Evolutionary conservation across 2,888 invertebrate genomes (phyloP), one percentile per base, ranked within the genome.

Genomic region (Itoplectis maculator): DNA sequence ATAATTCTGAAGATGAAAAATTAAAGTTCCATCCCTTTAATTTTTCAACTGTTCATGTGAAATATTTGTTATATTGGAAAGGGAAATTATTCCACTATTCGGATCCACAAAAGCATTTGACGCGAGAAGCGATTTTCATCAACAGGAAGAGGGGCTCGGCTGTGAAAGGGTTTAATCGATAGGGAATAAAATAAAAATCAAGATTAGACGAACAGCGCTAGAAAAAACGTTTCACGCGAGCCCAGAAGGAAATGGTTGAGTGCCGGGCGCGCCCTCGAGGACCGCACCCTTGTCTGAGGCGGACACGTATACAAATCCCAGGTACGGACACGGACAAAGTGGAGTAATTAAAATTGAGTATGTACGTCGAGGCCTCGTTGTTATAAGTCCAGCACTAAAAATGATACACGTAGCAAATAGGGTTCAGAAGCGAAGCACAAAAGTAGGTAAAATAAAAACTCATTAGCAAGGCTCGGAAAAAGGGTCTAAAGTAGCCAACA

Each of bases 221-320:
- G 15, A 59, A 59, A 56, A 59, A 59, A 59, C 5, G 7, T 2
- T 59, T 40, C 20, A 13, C 37, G 40, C 40, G 7, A 42, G 69
- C 2, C 54, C n/a, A 66, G 54, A 66, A 75, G 74, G 54, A 66
- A 75, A 66, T 54, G 54, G 42, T 42, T 66, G 74, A 66, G 65
- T 66, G 63, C 54, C 54, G 74, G 74, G 74, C 42, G 74, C 54
- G 74, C 54, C 74, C 65, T 54, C 40, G 35, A 61, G 54, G 13
- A 75, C 74, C 74, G 74, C 74, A 75, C 74, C 74, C 74, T 66
- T 13, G 65, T 75, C 74, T 66, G 74, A 65, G 35, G 35, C 23
- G 18, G 13, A 69, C 69, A 54, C 51, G 29, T 13, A 40, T 40
- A 40, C 56, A 59, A 59, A 35, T 59, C 56, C 56, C 35, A 59